These are phyloP conservation scores for Himalopsyche tibetana DNA, from an alignment of 2,888 invertebrate species.

Conservation along the genomic window DNA sequence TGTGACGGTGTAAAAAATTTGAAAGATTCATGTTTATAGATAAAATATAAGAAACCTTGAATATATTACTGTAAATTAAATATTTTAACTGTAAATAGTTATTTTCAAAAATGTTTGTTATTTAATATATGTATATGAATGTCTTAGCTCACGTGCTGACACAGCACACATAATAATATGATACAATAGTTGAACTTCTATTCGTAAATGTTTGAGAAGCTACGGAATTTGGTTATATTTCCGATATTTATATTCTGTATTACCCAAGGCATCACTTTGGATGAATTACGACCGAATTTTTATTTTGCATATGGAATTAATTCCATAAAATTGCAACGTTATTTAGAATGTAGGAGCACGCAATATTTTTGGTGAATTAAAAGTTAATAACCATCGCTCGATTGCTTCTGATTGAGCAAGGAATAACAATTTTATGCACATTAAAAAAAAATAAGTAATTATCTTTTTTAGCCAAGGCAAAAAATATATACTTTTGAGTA, in stretches of 20 bases:
- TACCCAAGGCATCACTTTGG: slow-evolving; percentile 16
- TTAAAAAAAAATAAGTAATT: not conserved
- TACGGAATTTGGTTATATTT: not conserved
- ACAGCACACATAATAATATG: too few species aligned
- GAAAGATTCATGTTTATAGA: too few species aligned
- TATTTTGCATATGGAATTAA: slow-evolving; percentile 16
- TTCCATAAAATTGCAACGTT: slow-evolving; percentile 4
- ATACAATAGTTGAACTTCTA: not conserved
- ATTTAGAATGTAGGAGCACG: not conserved
- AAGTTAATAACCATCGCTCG: not conserved
- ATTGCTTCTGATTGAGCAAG: slow-evolving; percentile 7
- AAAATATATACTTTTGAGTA: not conserved
- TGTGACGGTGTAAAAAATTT: too few species aligned
- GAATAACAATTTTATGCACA: not conserved
- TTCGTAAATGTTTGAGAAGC: not conserved
- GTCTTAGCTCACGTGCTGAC: too few species aligned
- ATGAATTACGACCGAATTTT: slow-evolving; percentile 14
- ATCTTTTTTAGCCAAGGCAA: not conserved
- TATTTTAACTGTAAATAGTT: too few species aligned
- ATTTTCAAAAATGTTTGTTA: too few species aligned
- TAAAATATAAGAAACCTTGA: too few species aligned
- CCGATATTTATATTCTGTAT: slow-evolving; percentile 14
- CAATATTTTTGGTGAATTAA: slow-evolving; percentile 28
- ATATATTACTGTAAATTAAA: too few species aligned
- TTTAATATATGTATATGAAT: too few species aligned